Evolutionary conservation across 2,888 invertebrate genomes (phyloP).

Genomic region (Arge pagana): DNA sequence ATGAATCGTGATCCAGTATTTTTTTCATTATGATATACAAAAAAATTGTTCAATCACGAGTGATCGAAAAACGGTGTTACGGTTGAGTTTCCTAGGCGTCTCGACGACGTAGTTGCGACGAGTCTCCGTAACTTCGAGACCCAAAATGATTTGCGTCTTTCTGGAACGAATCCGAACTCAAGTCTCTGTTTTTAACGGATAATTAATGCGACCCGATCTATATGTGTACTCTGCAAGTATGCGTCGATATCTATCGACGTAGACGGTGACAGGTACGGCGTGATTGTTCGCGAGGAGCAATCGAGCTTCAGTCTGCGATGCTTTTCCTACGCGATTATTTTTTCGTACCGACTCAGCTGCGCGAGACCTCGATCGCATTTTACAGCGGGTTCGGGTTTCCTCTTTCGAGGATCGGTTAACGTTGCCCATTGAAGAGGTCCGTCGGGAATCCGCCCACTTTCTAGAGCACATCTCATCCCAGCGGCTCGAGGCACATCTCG

Average conservation of each 20-base stretch:
- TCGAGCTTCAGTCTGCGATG: conserved; percentile 7
- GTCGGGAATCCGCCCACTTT: conserved; percentile 45
- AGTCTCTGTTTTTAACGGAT: conserved; percentile 11
- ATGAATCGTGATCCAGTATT: too few relatives aligned
- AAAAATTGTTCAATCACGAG: too few relatives aligned
- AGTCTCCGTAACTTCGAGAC: too few relatives aligned
- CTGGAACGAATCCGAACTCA: conserved; percentile 12
- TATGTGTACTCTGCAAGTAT: conserved; percentile 11
- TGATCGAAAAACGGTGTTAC: too few relatives aligned
- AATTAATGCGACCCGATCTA: conserved; percentile 3
- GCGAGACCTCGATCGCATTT: conserved; percentile 28
- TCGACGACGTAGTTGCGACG: too few relatives aligned
- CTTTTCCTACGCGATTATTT: conserved; percentile 3
- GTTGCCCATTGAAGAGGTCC: conserved; percentile 24
- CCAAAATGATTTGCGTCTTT: conserved; percentile 16
- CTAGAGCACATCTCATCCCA: too few relatives aligned
- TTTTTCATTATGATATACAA: too few relatives aligned
- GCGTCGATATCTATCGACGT: conserved; percentile 14
- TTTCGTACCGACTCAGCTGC: neutral
- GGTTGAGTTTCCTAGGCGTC: too few relatives aligned
- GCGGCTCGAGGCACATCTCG: too few relatives aligned
- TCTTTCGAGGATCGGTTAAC: conserved; percentile 2
- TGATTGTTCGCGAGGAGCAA: too few relatives aligned
- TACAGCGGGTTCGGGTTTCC: too few relatives aligned
- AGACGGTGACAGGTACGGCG: too few relatives aligned